Percentiles rank a stretch among this genome's conserved stretches.
These are phyloP conservation scores for Cataglyphis rosenhaueri DNA, from an alignment of 2,888 invertebrate genomes.

Conservation along the genomic window DNA sequence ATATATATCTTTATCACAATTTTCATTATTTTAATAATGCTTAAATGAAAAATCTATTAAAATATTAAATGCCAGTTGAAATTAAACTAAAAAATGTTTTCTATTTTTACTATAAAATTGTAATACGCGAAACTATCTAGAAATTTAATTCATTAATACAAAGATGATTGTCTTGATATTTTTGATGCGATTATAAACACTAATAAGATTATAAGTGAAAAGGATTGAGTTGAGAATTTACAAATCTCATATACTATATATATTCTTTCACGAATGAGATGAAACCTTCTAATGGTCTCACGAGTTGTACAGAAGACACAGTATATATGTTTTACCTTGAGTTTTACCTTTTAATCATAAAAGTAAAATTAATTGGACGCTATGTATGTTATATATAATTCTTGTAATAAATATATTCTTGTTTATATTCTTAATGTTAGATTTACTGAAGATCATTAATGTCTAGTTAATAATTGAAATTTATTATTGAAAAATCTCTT, in stretches of 20 bases:
- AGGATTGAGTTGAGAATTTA: neutral
- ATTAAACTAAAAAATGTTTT: neutral
- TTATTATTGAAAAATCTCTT: neutral
- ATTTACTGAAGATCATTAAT: neutral
- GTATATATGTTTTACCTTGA: neutral
- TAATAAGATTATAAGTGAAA: neutral
- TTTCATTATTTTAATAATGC: neutral
- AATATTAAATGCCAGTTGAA: neutral
- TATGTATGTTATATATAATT: neutral
- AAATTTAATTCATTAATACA: neutral
- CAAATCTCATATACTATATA: neutral
- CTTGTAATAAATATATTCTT: neutral
- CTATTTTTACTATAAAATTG: neutral
- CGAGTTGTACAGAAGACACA: neutral
- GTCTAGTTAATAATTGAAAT: neutral
- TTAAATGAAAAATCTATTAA: neutral
- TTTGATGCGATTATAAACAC: neutral
- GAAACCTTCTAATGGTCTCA: neutral
- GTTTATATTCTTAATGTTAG: neutral
- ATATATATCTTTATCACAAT: neutral
- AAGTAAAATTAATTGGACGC: conserved; percentile 13
- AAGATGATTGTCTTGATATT: neutral
- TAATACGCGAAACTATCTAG: neutral
- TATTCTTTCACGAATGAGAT: neutral
- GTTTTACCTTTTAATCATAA: neutral